Evolutionary conservation across 1,140 invertebrate genomes (phyloP), one percentile per base, ranked within the genome.

Genomic region (Conus ventricosus): DNA sequence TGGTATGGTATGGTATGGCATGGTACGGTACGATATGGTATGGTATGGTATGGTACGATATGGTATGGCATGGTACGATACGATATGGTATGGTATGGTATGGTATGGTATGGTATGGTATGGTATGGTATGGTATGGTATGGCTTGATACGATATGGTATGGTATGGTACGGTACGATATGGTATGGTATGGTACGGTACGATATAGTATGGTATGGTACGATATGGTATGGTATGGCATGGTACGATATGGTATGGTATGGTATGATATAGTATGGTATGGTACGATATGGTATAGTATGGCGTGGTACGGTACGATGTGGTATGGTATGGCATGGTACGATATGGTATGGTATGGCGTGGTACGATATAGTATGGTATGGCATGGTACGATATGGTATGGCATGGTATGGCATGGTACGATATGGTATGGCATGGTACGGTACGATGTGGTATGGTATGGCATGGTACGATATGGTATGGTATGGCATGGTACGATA

Each of bases 11-110:
- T 90, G 90, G 89, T 89, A 89, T 91, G 88, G 87, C 89, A 89
- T 89, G 88, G 89, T 90, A 89, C 90, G 88, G 75, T 91, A 78
- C 90, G 90, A 86, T 91, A 87, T 91, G 90, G 88, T 91, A 90
- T 91, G 87, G 89, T 91, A 51, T 80, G 78, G 78, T 91, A 91
- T 91, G 88, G 84, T 91, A 91, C 90, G 90, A 7, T 90, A 91
- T 91, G 90, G 90, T 91, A 91, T 91, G 89, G 87, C 88, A 91
- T 90, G 89, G 88, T 91, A 87, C 90, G 90, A 85, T 90, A 87
- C 89, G 89, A 87, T 91, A 90, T 91, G 87, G 87, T 91, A 90
- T 91, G 90, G 87, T 91, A 91, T 91, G 90, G 88, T 88, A 90
- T 91, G 88, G 87, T 90, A 63, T 63, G 60, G 89, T 88, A 89